Evolutionary conservation across 2,888 invertebrate genomes (phyloP).

Genomic region (Chymomyza caudatula): DNA sequence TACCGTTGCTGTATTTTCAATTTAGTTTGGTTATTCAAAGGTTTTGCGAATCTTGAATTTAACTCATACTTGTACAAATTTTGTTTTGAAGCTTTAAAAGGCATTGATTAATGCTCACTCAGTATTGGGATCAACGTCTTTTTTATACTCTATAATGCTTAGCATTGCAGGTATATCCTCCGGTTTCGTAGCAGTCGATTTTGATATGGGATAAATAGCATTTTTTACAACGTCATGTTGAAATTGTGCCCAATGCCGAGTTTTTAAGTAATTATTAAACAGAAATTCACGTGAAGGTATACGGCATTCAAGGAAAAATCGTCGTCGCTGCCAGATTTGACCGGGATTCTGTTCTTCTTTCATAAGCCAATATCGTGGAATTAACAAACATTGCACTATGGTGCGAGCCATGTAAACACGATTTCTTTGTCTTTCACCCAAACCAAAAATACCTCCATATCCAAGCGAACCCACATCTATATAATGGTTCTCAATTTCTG

Average conservation of each 20-base stretch:
- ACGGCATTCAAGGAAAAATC: conserved; percentile 69
- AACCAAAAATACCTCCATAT: conserved; percentile 80
- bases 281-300: conserved; percentile 74
- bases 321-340: conserved; percentile 75
- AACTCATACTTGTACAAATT: no score
- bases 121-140: conserved; percentile 13
- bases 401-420: conserved; percentile 84
- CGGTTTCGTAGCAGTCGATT: conserved; percentile 59
- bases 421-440: conserved; percentile 85
- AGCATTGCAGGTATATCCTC: conserved; percentile 76
- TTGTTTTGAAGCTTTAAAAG: no score
- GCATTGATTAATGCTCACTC: no score
- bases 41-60: no score
- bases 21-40: no score
- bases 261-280: conserved; percentile 69
- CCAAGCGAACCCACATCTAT: conserved; percentile 75
- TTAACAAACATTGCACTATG: conserved; percentile 82
- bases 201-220: conserved; percentile 44
- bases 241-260: conserved; percentile 74
- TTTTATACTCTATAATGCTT: conserved; percentile 71
- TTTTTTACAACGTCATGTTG: conserved; percentile 62
- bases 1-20: no score
- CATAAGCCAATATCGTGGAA: conserved; percentile 85
- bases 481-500: conserved; percentile 64
- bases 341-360: conserved; percentile 79